Conservation (phyloP, 2,797 vertebrate genomes). For the Acanthis flammea region DNA sequence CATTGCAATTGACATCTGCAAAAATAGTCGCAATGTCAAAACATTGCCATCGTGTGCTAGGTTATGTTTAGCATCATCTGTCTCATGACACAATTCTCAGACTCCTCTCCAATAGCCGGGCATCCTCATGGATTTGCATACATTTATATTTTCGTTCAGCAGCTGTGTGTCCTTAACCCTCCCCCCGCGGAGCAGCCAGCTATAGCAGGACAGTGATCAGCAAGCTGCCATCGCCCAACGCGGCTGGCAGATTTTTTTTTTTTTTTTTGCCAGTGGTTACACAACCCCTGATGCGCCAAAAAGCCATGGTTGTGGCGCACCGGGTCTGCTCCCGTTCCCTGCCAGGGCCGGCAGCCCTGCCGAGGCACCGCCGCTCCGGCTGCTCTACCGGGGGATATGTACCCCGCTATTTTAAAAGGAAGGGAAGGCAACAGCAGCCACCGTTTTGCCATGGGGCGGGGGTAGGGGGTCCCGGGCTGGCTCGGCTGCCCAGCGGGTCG, state of each 20-base stretch:
- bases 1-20: neutral
- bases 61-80: neutral
- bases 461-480: neutral
- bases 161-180: rapidly evolving
- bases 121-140: neutral
- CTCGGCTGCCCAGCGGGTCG: neutral
- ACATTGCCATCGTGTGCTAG: neutral
- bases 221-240: neutral
- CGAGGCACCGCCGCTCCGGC: rapidly evolving
- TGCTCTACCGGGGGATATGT: rapidly evolving
- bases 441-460: neutral
- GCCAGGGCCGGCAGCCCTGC: rapidly evolving
- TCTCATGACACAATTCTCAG: neutral
- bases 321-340: neutral
- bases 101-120: neutral
- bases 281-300: neutral
- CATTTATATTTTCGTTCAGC: neutral
- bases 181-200: too few species aligned
- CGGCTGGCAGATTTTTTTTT: neutral
- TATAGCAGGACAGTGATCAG: rapidly evolving
- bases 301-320: neutral
- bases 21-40: neutral
- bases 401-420: rapidly evolving
- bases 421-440: neutral
- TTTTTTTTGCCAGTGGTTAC: neutral